phyloP scores from a whole-genome alignment of 2,113 vertebrate genomes.

The Carollia perspicillata region DNA sequence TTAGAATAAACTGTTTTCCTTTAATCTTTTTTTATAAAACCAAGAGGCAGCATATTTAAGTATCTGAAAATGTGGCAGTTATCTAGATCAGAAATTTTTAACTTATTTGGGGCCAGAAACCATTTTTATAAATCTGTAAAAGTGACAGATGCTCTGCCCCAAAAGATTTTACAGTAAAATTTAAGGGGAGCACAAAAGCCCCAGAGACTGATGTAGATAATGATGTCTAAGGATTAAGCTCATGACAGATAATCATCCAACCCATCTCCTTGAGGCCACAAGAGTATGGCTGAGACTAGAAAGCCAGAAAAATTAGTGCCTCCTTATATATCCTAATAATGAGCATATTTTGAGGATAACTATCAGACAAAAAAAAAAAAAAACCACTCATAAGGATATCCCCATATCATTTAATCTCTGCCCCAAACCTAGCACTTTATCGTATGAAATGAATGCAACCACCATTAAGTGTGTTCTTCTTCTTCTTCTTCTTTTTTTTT shows the following conservation, averaged over 20 bases:
- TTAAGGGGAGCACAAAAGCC: slow-evolving; percentile 10
- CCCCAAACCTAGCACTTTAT: not conserved
- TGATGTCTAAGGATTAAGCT: not conserved
- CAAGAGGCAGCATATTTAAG: not conserved
- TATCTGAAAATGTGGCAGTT: not conserved
- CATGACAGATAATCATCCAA: not conserved
- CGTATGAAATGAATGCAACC: not conserved
- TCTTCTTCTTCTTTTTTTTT: not conserved
- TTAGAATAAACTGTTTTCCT: slow-evolving; percentile 29
- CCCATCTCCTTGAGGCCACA: not conserved
- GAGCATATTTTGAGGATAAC: not conserved
- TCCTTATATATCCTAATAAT: not conserved
- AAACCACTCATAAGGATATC: not conserved
- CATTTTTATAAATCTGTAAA: slow-evolving; percentile 34
- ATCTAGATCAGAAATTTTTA: slow-evolving; percentile 6
- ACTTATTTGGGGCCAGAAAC: not conserved
- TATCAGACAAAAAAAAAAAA: not conserved
- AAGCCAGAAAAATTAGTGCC: not conserved
- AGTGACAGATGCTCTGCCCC: not conserved
- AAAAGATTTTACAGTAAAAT: not conserved
- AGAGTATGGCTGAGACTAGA: not conserved
- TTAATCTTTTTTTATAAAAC: slow-evolving; percentile 25
- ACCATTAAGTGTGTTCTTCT: not conserved
- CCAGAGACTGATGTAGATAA: not conserved
- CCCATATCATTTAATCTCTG: not conserved